phyloP scores from a whole-genome alignment of 2,888 invertebrate genomes.

The Rambutsinella grinnellia region DNA sequence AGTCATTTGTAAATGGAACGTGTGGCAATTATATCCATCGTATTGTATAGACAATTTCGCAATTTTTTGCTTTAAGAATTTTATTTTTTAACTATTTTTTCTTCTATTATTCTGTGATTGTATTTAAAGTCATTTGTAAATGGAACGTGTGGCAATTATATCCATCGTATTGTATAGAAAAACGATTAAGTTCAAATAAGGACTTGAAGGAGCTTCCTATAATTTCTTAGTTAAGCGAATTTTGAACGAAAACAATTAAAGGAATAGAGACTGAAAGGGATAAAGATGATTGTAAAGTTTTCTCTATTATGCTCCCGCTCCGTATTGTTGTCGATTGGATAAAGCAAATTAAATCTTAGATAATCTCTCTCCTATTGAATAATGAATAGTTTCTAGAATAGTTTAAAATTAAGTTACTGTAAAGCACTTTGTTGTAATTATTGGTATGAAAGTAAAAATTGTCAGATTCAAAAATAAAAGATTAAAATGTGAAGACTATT shows the following conservation, averaged over 20 bases:
- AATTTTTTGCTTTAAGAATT: neutral
- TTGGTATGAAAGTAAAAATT: no score
- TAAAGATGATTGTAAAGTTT: neutral
- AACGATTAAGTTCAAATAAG: neutral
- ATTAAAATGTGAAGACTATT: no score
- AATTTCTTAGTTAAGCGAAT: neutral
- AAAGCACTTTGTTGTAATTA: no score
- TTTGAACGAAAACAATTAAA: neutral
- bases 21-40: neutral
- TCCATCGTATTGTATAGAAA: neutral
- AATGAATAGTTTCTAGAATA: no score
- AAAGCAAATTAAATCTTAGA: no score
- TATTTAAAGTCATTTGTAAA: slow-evolving; percentile 36
- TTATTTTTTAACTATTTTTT: slow-evolving; percentile 4
- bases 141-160: neutral
- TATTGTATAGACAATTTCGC: neutral
- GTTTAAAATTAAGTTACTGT: no score
- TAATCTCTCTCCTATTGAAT: no score
- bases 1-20: slow-evolving; percentile 24
- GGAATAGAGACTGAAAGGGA: neutral
- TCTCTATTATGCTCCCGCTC: no score
- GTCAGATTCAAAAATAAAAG: no score
- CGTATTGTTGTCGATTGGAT: no score
- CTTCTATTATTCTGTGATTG: slow-evolving; percentile 41
- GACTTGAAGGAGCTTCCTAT: neutral